Evolutionary conservation across 2,797 vertebrate species (phyloP).

Genomic region (Lateolabrax maculatus): DNA sequence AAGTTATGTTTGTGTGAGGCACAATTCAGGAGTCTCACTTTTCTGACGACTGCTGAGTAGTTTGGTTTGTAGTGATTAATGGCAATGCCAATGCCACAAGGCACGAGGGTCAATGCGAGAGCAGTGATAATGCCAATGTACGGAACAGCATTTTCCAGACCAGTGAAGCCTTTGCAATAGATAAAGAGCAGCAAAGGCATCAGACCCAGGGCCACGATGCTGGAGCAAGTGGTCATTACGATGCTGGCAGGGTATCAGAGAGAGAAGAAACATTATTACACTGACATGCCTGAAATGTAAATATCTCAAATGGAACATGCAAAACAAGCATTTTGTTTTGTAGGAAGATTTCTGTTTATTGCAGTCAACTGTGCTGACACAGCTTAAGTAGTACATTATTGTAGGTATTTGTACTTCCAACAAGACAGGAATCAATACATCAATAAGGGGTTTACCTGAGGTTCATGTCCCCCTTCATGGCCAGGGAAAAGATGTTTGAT

Average conservation of each 20-base stretch:
- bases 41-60: conserved; percentile 78
- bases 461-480: conserved; percentile 90
- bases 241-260: conserved; percentile 80
- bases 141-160: conserved; percentile 85
- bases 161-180: conserved; percentile 83
- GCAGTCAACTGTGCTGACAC: not conserved
- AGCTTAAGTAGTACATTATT: not conserved
- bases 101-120: conserved; percentile 83
- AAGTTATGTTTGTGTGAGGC: not conserved
- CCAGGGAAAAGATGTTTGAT: conserved; percentile 89
- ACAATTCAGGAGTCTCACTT: conserved; percentile 79
- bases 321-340: not conserved
- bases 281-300: not conserved
- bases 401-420: not conserved
- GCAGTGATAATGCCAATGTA: conserved; percentile 82
- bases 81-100: conserved; percentile 85
- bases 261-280: conserved; percentile 11
- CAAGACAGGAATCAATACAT: conserved; percentile 7
- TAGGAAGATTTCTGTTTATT: not conserved
- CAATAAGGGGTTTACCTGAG: conserved; percentile 85
- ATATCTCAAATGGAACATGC: not conserved
- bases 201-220: conserved; percentile 84
- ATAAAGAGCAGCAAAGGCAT: conserved; percentile 90
- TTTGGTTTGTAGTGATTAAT: conserved; percentile 88
- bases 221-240: conserved; percentile 91